Evolutionary conservation across 1,140 invertebrate species (phyloP).

Genomic region (Gerris buenoi): DNA sequence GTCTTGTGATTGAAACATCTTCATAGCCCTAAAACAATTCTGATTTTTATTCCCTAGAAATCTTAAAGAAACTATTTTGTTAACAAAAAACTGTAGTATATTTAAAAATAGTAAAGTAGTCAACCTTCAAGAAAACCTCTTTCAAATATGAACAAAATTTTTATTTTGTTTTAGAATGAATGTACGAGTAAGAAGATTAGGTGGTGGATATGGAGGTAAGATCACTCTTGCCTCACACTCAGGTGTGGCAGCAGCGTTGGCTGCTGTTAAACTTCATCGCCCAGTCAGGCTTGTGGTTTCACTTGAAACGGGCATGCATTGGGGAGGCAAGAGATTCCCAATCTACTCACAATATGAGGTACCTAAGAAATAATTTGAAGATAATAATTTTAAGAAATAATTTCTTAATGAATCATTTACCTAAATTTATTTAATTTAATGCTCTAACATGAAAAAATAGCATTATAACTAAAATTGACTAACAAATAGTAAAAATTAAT

Average conservation of each 20-base stretch:
- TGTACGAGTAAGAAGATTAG: conserved; percentile 44
- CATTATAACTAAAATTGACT: neutral
- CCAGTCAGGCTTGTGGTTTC: conserved; percentile 46
- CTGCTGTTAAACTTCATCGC: conserved; percentile 38
- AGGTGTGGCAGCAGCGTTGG: conserved; percentile 44
- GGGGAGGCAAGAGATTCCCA: conserved; percentile 44
- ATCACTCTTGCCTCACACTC: conserved; percentile 37
- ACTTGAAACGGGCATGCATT: conserved; percentile 46
- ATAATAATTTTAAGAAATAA: neutral
- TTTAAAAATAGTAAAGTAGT: too few relatives aligned
- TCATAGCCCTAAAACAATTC: neutral
- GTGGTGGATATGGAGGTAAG: conserved; percentile 57
- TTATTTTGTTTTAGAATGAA: conserved; percentile 36
- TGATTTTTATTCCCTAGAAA: neutral
- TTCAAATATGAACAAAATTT: neutral
- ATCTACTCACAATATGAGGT: conserved; percentile 47
- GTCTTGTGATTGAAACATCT: neutral
- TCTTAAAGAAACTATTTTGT: neutral
- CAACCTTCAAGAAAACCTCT: neutral
- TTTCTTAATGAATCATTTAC: neutral
- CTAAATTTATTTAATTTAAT: neutral
- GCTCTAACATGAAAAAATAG: neutral
- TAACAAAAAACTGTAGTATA: neutral
- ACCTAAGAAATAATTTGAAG: conserved; percentile 11
- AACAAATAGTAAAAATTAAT: neutral